A percentile compares a stretch with the other conserved stretches of the same genome.
These are phyloP conservation scores for Heteropelma amictum DNA, from an alignment of 2,888 invertebrate species.

Conservation along the genomic window DNA sequence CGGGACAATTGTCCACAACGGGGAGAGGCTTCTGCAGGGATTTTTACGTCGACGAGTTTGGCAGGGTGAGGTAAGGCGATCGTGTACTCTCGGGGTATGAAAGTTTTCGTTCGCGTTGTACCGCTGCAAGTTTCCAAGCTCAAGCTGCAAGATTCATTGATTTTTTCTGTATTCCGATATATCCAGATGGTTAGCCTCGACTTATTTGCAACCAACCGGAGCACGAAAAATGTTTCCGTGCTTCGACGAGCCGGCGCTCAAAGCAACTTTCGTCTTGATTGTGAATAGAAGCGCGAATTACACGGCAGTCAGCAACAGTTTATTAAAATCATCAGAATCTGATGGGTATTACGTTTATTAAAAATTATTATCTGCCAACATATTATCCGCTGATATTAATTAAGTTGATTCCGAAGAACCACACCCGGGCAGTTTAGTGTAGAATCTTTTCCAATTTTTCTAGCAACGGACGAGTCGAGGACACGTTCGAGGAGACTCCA, in stretches of 20 bases:
- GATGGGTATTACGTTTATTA: slow-evolving; percentile 55
- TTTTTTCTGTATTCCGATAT: background rate
- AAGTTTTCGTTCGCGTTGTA: no score
- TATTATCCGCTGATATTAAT: no score
- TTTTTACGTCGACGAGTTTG: slow-evolving; percentile 79
- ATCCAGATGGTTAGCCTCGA: slow-evolving; percentile 82
- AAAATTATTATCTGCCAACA: background rate
- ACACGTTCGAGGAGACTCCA: slow-evolving; percentile 80
- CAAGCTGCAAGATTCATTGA: background rate
- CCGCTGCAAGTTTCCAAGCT: background rate
- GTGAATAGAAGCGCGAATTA: slow-evolving; percentile 74
- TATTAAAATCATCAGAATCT: slow-evolving; percentile 60
- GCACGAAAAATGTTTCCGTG: slow-evolving; percentile 87
- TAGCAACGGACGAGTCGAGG: slow-evolving; percentile 57
- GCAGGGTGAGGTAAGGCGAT: slow-evolving; percentile 79
- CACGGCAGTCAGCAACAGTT: slow-evolving; percentile 67
- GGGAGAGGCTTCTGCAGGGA: slow-evolving; percentile 83
- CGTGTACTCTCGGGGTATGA: no score
- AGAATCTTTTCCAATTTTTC: background rate
- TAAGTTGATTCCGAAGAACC: background rate
- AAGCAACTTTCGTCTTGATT: slow-evolving; percentile 82
- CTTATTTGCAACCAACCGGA: slow-evolving; percentile 85
- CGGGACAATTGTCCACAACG: slow-evolving; percentile 80
- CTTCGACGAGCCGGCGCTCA: slow-evolving; percentile 85
- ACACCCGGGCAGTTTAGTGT: background rate